phyloP scores from a whole-genome alignment of 2,113 vertebrate species.

The Chloebia gouldiae region DNA sequence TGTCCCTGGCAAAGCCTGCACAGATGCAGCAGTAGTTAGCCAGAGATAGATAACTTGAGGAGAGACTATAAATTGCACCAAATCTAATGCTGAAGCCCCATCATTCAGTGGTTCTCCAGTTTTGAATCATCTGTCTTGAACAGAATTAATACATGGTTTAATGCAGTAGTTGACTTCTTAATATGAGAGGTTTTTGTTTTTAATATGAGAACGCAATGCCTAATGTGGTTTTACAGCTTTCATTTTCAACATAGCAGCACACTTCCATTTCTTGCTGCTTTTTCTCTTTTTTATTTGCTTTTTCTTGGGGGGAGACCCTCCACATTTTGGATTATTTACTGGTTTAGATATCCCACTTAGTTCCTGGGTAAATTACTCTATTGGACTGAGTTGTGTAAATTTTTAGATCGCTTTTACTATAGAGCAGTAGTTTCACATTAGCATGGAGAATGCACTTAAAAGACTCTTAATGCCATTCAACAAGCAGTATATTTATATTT shows the following conservation, averaged over 20 bases:
- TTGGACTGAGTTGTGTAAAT: background rate
- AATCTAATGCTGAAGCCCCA: background rate
- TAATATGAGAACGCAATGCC: background rate
- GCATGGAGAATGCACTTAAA: background rate
- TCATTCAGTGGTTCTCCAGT: background rate
- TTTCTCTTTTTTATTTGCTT: background rate
- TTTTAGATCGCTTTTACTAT: slow-evolving; percentile 29
- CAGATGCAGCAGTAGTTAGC: background rate
- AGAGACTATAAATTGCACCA: background rate
- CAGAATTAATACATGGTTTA: background rate
- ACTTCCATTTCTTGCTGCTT: background rate
- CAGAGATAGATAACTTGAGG: background rate
- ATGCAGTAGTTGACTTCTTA: background rate
- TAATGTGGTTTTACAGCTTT: background rate
- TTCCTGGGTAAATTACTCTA: background rate
- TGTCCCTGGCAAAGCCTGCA: background rate
- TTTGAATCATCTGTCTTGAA: background rate
- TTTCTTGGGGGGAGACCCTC: background rate
- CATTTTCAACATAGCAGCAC: background rate
- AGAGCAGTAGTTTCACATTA: slow-evolving; percentile 16
- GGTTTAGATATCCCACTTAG: background rate
- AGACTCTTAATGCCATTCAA: slow-evolving; percentile 7
- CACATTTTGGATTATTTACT: background rate
- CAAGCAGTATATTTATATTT: slow-evolving; percentile 37
- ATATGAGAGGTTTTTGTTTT: background rate